These are phyloP conservation scores for Aphelenchoides avenae DNA, from an alignment of 1,140 invertebrate species.

Conservation along the genomic window DNA sequence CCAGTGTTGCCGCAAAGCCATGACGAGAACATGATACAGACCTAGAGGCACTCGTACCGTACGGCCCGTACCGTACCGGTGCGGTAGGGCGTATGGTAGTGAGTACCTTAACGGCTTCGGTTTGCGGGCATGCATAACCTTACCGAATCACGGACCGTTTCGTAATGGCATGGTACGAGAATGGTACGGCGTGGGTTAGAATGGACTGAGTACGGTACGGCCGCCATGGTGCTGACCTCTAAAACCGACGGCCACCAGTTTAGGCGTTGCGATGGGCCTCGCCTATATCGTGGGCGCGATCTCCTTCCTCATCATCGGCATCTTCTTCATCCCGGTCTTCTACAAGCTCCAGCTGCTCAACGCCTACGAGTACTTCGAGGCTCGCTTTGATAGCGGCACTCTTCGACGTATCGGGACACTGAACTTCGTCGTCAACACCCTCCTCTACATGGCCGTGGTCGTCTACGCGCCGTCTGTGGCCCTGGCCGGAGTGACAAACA, in stretches of 20 bases:
- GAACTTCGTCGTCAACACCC: conserved; percentile 53
- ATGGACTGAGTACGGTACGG: no score
- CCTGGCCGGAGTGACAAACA: conserved; percentile 32
- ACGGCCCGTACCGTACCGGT: no score
- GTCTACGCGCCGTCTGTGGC: conserved; percentile 39
- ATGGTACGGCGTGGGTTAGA: no score
- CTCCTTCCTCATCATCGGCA: conserved; percentile 34
- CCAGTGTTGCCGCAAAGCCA: no score
- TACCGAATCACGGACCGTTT: no score
- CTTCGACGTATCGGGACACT: conserved; percentile 49
- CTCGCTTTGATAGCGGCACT: conserved; percentile 42
- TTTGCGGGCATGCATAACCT: no score
- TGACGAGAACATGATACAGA: no score
- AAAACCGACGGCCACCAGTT: conserved; percentile 5
- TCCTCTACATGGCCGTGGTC: conserved; percentile 54
- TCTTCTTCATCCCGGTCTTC: conserved; percentile 45
- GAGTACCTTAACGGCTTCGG: no score
- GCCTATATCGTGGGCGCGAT: conserved; percentile 22
- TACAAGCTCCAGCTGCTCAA: conserved; percentile 49
- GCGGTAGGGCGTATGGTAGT: no score
- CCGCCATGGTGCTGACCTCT: not conserved
- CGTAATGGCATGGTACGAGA: no score
- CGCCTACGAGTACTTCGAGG: conserved; percentile 55
- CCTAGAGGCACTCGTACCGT: no score
- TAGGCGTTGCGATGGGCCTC: conserved; percentile 29